Percentiles rank a stretch among this genome's conserved stretches.
These are phyloP conservation scores for Anthonomus grandis DNA, from an alignment of 1,140 invertebrate genomes.

Conservation along the genomic window DNA sequence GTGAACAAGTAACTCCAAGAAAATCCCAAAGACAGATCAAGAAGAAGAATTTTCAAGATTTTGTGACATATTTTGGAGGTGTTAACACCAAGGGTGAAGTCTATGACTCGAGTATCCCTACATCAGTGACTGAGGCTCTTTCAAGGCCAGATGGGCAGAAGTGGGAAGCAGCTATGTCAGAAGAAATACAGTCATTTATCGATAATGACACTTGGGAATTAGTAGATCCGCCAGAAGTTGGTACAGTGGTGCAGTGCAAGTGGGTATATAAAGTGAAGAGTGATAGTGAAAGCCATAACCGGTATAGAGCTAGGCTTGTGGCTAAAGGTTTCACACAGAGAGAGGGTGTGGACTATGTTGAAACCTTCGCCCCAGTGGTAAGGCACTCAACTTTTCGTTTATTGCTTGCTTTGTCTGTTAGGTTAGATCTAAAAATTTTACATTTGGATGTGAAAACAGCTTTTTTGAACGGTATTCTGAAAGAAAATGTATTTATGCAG, in stretches of 20 bases:
- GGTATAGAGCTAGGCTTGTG: slow-evolving; percentile 43
- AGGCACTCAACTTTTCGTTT: no score
- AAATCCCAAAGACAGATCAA: neutral
- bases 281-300: slow-evolving; percentile 25
- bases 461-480: no score
- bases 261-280: slow-evolving; percentile 41
- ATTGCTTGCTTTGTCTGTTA: no score
- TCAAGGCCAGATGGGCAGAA: slow-evolving; percentile 31
- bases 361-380: no score
- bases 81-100: neutral
- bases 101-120: no score
- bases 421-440: no score
- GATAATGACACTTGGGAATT: slow-evolving; percentile 35
- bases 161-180: slow-evolving; percentile 41
- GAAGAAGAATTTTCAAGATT: slow-evolving; percentile 13
- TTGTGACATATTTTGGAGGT: slow-evolving; percentile 23
- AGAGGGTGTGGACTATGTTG: no score
- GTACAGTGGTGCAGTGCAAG: slow-evolving; percentile 44
- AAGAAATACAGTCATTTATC: slow-evolving; percentile 30
- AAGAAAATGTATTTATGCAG: no score
- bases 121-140: slow-evolving; percentile 30
- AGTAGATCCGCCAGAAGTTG: slow-evolving; percentile 36
- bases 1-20: neutral
- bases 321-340: slow-evolving; percentile 8
- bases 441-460: no score